Evolutionary conservation across 2,797 vertebrate genomes (phyloP).

Genomic region (Lates japonicus): DNA sequence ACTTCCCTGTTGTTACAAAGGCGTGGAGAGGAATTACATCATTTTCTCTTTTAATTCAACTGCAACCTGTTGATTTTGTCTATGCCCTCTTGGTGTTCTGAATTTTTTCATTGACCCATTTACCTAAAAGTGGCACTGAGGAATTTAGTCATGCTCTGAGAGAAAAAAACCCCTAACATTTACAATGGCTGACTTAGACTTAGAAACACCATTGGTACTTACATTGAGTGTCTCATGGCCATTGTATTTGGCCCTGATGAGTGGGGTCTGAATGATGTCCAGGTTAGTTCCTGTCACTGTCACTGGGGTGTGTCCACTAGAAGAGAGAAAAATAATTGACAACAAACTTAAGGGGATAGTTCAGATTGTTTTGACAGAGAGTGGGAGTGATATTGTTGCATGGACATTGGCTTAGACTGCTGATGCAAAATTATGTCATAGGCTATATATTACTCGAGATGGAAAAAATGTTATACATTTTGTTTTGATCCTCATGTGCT

Average conservation of each 20-base stretch:
- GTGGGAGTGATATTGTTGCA: not conserved
- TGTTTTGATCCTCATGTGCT: not conserved
- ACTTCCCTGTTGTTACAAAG: slow-evolving; percentile 35
- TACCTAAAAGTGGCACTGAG: slow-evolving; percentile 45
- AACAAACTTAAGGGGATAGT: not conserved
- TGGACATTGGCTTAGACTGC: not conserved
- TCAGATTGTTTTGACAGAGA: slow-evolving; percentile 32
- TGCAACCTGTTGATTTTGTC: slow-evolving; percentile 43
- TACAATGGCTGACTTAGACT: slow-evolving; percentile 3
- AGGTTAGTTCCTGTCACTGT: slow-evolving; percentile 96
- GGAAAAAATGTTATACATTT: not conserved
- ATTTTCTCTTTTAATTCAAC: slow-evolving; percentile 42
- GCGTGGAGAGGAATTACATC: slow-evolving; percentile 38
- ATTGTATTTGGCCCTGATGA: slow-evolving; percentile 96
- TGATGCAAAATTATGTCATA: slow-evolving; percentile 2
- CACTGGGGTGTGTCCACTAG: slow-evolving; percentile 95
- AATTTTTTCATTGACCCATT: slow-evolving; percentile 50
- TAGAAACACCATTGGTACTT: slow-evolving; percentile 75
- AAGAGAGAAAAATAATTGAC: slow-evolving; percentile 16
- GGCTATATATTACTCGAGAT: not conserved
- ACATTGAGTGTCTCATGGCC: slow-evolving; percentile 94
- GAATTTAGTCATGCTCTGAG: slow-evolving; percentile 43
- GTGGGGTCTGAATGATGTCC: slow-evolving; percentile 97
- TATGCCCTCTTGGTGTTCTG: slow-evolving; percentile 28
- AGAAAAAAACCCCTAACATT: slow-evolving; percentile 49